Base-by-base conservation (phyloP, 1,140 invertebrate species). In the Rhopalosiphum maidis region DNA sequence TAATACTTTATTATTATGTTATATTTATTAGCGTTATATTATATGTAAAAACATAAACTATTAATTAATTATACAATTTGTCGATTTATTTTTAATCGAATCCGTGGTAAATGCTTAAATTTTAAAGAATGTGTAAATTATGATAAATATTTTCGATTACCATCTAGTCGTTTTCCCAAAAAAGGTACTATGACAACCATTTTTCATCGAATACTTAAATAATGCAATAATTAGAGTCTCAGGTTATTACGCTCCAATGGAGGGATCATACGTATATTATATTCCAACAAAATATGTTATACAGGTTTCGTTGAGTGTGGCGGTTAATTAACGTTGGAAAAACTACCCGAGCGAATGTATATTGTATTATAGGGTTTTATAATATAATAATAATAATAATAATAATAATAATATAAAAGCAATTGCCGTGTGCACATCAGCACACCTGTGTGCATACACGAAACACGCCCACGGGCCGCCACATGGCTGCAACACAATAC, bases 381-480 rank as follows among this genome's bases (percentile, higher is more conserved):
- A 41, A 35, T 83, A 83, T 41, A 83, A 83, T 83, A 83, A 51
- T 51, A 77, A 83, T 83, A 83, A 41, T 83, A 7, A 83, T 41
- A 83, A 83, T 83, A 83, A 51, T 51, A 77, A 83, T 83, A 83
- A 41, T 83, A 7, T 85, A 85, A 86, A n/a, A 30, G 37, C 85
- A 46, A 86, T 41, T 77, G 18, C 30, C 86, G 46, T 46, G 7
- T 46, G 85, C 21, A 88, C 87, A 89, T n/a, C 87, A 60, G 54
- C 21, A 88, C 87, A 89, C 48, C 87, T 90, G 54, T 90, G 54
- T 46, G 54, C 25, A n/a, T 77, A 90, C 23, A 43, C 18, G 87
- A 25, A 90, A 90, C 88, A 90, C 88, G 88, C 88, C 88, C 88
- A 90, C 9, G 88, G 54, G 88, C 51, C 88, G 25, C 88, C 88